phyloP scores from a whole-genome alignment of 2,888 invertebrate species.

The Nephrotoma flavescens region DNA sequence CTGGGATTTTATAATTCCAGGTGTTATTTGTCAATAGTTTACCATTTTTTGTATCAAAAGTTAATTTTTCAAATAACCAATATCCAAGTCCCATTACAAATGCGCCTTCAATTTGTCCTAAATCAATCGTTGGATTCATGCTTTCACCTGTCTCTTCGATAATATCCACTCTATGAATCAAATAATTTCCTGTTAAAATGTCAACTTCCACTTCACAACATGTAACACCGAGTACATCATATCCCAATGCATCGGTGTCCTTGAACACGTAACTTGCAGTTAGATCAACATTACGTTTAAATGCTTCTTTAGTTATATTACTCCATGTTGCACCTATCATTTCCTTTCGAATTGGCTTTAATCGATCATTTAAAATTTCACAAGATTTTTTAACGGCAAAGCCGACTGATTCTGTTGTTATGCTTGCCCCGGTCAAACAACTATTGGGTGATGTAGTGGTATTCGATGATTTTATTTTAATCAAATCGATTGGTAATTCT shows the following conservation, averaged over 20 bases:
- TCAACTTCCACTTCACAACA: constrained; percentile 56
- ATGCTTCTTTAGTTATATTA: constrained; percentile 13
- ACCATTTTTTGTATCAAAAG: constrained; percentile 37
- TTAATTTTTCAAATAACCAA: constrained; percentile 41
- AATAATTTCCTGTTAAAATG: constrained; percentile 54
- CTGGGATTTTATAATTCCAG: constrained; percentile 46
- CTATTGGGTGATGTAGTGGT: constrained; percentile 47
- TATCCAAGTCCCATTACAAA: constrained; percentile 43
- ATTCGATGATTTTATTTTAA: constrained; percentile 47
- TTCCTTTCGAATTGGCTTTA: constrained; percentile 9
- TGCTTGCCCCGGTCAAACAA: constrained; percentile 46
- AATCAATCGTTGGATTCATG: constrained; percentile 48
- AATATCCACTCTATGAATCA: constrained; percentile 46
- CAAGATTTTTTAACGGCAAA: constrained; percentile 15
- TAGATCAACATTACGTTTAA: constrained; percentile 15
- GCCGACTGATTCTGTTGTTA: constrained; percentile 48
- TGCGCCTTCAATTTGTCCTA: constrained; percentile 51
- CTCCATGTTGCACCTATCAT: constrained; percentile 10
- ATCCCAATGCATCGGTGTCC: constrained; percentile 33
- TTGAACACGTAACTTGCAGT: constrained; percentile 17
- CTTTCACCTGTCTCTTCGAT: constrained; percentile 54
- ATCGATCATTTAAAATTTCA: constrained; percentile 8
- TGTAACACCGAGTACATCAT: constrained; percentile 43
- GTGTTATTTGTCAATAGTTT: constrained; percentile 40
- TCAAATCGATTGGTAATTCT: constrained; percentile 45